phyloP scores from a whole-genome alignment of 2,888 invertebrate genomes.

The Erynnis tages region DNA sequence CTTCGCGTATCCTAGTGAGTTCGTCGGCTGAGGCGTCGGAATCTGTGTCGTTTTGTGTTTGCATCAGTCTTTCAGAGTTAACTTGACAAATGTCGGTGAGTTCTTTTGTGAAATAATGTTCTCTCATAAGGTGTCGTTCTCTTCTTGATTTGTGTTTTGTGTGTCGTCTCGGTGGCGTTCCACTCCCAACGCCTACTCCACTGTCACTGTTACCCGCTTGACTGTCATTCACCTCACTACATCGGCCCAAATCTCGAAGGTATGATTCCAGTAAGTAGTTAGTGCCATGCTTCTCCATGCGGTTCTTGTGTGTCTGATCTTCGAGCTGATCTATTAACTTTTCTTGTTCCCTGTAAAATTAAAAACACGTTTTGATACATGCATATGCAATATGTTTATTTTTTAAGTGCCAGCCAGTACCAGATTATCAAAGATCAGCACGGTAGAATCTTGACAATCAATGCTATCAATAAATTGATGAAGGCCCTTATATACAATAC shows the following conservation, averaged over 20 bases:
- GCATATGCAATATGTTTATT: not conserved
- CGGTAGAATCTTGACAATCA: too few species aligned
- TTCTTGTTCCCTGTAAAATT: slow-evolving; percentile 84
- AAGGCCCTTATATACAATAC: too few species aligned
- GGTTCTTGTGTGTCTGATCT: slow-evolving; percentile 87
- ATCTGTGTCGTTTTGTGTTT: slow-evolving; percentile 70
- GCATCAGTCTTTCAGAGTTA: slow-evolving; percentile 71
- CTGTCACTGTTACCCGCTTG: slow-evolving; percentile 87
- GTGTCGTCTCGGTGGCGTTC: slow-evolving; percentile 79
- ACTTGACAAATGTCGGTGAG: slow-evolving; percentile 77
- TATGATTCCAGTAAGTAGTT: slow-evolving; percentile 91
- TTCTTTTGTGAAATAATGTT: slow-evolving; percentile 80
- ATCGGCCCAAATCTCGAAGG: slow-evolving; percentile 74
- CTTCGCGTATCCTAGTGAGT: slow-evolving; percentile 82
- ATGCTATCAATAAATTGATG: too few species aligned
- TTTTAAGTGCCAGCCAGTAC: too few species aligned
- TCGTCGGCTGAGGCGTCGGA: slow-evolving; percentile 77
- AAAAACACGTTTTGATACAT: not conserved
- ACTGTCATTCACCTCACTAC: slow-evolving; percentile 73
- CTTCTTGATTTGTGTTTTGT: slow-evolving; percentile 78
- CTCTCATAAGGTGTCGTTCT: slow-evolving; percentile 77
- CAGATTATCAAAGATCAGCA: too few species aligned
- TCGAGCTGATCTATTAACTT: slow-evolving; percentile 89
- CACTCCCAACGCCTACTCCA: slow-evolving; percentile 85
- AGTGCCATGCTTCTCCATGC: slow-evolving; percentile 88